Evolutionary conservation across 2,797 vertebrate species (phyloP).

Genomic region (Adrianichthys oophorus): DNA sequence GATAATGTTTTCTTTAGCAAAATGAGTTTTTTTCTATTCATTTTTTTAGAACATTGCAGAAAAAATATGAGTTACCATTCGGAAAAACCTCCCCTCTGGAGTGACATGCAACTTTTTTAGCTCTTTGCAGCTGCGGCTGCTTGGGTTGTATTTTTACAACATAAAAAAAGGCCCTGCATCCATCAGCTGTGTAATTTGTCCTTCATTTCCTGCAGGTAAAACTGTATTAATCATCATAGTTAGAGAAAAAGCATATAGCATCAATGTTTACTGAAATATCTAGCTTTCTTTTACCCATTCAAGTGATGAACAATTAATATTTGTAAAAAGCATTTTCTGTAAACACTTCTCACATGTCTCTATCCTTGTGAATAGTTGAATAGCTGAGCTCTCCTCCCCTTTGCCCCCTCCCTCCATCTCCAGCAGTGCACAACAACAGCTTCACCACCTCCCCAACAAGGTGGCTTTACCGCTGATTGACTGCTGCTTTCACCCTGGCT

Average conservation of each 20-base stretch:
- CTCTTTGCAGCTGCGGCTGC: no score
- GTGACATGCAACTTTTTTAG: no score
- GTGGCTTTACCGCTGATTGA: conserved; percentile 66
- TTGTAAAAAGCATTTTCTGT: no score
- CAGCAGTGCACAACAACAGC: conserved; percentile 53
- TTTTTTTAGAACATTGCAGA: no score
- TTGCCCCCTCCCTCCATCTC: conserved; percentile 24
- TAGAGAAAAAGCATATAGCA: neutral
- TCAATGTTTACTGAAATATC: no score
- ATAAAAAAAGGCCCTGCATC: neutral
- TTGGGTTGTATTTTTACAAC: no score
- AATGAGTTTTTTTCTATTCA: neutral
- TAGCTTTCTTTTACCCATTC: no score
- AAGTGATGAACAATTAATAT: no score
- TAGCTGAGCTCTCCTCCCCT: conserved; percentile 35
- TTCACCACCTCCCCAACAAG: conserved; percentile 42
- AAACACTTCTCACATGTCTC: no score
- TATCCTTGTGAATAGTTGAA: conserved; percentile 1
- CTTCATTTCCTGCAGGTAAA: neutral
- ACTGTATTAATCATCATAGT: no score
- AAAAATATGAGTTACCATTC: no score
- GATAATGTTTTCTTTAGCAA: neutral
- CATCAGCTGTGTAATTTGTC: neutral
- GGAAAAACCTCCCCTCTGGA: no score
- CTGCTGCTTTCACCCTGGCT: conserved; percentile 55